Conservation (phyloP, 2,888 invertebrate genomes). For the Lobophora halterata region DNA sequence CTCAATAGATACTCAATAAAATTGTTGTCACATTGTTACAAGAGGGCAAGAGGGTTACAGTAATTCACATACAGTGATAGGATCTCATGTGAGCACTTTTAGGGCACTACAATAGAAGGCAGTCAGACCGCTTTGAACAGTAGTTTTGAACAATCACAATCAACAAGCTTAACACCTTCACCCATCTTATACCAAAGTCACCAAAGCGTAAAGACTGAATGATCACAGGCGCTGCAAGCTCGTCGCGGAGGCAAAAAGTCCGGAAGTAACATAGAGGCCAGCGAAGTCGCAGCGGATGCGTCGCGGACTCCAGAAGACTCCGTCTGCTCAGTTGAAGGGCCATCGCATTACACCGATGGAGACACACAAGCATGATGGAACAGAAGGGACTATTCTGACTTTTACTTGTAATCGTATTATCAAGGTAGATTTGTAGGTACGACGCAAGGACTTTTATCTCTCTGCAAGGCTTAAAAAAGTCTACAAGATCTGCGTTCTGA, state of each 20-base stretch:
- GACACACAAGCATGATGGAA: constrained; percentile 70
- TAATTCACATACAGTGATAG: too few species aligned
- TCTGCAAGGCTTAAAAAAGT: too few species aligned
- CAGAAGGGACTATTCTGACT: constrained; percentile 30
- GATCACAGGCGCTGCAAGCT: constrained; percentile 87
- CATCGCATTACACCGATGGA: constrained; percentile 84
- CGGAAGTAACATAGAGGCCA: constrained; percentile 83
- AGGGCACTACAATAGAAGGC: too few species aligned
- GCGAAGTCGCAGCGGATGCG: constrained; percentile 87
- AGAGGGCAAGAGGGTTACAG: too few species aligned
- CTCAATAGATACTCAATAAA: too few species aligned
- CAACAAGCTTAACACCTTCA: background rate
- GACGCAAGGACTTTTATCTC: constrained; percentile 3
- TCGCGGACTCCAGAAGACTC: constrained; percentile 95
- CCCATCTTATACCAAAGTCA: constrained; percentile 1
- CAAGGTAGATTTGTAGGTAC: constrained; percentile 1
- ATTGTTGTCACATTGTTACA: too few species aligned
- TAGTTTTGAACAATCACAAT: constrained; percentile 6
- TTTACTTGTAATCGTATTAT: constrained; percentile 32
- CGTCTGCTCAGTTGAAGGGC: constrained; percentile 93
- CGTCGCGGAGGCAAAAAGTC: constrained; percentile 78
- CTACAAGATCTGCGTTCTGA: too few species aligned
- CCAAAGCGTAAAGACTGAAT: too few species aligned
- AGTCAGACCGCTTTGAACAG: too few species aligned
- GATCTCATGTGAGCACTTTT: too few species aligned